Percentiles rank a stretch among this genome's conserved stretches.
These are phyloP conservation scores for Pseudocheirus occidentalis DNA, from an alignment of 2,797 vertebrate species.

Conservation along the genomic window DNA sequence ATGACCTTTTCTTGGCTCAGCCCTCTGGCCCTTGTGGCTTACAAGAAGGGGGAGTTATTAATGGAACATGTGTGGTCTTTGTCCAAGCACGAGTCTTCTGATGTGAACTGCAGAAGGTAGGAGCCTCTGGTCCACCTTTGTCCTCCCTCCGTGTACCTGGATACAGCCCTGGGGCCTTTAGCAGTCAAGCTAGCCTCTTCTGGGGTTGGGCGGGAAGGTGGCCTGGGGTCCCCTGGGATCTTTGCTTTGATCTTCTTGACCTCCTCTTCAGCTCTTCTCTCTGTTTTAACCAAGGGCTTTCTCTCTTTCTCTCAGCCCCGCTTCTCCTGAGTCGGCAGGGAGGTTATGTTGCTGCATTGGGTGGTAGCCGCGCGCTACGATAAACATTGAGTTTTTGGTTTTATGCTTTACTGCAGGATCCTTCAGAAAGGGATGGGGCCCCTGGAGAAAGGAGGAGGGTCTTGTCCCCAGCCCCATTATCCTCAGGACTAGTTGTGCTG, in stretches of 20 bases:
- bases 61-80: conserved; percentile 92
- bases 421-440: conserved; percentile 63
- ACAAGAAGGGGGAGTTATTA: conserved; percentile 91
- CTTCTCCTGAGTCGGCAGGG: conserved; percentile 74
- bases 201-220: conserved; percentile 45
- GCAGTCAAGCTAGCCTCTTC: neutral
- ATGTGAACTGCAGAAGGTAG: conserved; percentile 92
- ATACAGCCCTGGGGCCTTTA: conserved; percentile 11
- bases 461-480: conserved; percentile 27
- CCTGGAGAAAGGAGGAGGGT: conserved; percentile 49
- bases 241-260: conserved; percentile 63
- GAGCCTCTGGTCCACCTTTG: conserved; percentile 54
- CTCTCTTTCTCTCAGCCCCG: conserved; percentile 72
- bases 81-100: conserved; percentile 91
- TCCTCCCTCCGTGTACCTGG: conserved; percentile 29
- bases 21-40: conserved; percentile 87
- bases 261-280: conserved; percentile 54
- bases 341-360: conserved; percentile 70
- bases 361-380: conserved; percentile 59
- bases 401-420: conserved; percentile 61
- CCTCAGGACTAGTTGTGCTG: conserved; percentile 51
- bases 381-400: conserved; percentile 66
- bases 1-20: conserved; percentile 97
- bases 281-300: conserved; percentile 70
- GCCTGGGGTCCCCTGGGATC: conserved; percentile 45